A percentile compares a stretch with the other conserved stretches of the same genome.
phyloP scores from a whole-genome alignment of 92 coral and sea anemone genomes.

The Bergia puertoricense region DNA sequence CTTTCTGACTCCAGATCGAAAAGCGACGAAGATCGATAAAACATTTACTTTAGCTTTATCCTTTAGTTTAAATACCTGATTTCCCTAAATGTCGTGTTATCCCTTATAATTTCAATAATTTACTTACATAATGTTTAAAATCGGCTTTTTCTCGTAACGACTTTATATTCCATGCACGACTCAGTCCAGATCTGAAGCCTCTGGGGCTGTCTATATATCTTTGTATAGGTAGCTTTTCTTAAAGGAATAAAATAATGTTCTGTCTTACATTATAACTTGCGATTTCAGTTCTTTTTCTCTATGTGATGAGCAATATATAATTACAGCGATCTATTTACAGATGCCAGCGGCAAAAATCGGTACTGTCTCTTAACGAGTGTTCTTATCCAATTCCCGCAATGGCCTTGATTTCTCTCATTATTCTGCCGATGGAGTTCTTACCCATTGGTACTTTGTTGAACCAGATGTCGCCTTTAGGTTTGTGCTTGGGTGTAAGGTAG shows the following conservation, averaged over 20 bases:
- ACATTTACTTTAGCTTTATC: constrained; percentile 1
- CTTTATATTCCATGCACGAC: not conserved
- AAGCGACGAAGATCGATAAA: constrained; percentile 26
- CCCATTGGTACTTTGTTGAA: constrained; percentile 99
- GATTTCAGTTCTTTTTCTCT: constrained; percentile 21
- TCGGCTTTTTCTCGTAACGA: constrained; percentile 12
- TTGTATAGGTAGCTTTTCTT: constrained; percentile 27
- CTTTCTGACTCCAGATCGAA: constrained; percentile 27
- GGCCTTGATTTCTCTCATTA: constrained; percentile 98
- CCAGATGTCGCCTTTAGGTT: constrained; percentile 99
- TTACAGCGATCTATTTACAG: constrained; percentile 44
- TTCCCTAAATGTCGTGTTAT: constrained; percentile 34
- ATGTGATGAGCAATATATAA: constrained; percentile 38
- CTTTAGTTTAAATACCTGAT: constrained; percentile 21
- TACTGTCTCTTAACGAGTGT: constrained; percentile 22
- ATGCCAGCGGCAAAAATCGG: constrained; percentile 40
- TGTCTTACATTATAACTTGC: constrained; percentile 34
- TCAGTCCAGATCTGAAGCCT: constrained; percentile 19
- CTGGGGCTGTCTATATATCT: constrained; percentile 32
- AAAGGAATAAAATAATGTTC: constrained; percentile 37
- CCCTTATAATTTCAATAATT: constrained; percentile 47
- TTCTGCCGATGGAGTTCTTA: constrained; percentile 96
- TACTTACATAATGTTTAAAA: constrained; percentile 37
- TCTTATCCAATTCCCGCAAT: constrained; percentile 96
- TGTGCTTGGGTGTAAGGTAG: constrained; percentile 99